These are phyloP conservation scores for Drosophila austrosaltans DNA, from an alignment of 2,888 invertebrate species.

Conservation along the genomic window DNA sequence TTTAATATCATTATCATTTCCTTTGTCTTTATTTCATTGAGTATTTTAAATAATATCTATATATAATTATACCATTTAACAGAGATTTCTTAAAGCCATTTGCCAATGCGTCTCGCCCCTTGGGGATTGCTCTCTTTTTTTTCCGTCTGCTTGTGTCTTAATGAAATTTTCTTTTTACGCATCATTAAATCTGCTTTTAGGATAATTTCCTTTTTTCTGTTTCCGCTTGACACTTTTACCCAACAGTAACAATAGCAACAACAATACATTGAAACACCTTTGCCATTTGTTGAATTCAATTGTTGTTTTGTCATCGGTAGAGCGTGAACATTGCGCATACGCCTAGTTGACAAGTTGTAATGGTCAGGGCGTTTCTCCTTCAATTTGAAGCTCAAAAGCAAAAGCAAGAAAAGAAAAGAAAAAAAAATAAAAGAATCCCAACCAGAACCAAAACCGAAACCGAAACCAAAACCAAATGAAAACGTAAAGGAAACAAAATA, in stretches of 20 bases:
- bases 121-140: conserved; percentile 15
- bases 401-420: background rate
- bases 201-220: conserved; percentile 33
- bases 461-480: conserved; percentile 13
- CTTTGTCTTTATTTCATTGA: background rate
- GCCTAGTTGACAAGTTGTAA: conserved; percentile 55
- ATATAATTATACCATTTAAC: background rate
- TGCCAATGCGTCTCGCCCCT: background rate
- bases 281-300: conserved; percentile 23
- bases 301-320: conserved; percentile 37
- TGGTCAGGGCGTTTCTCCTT: conserved; percentile 47
- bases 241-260: conserved; percentile 3
- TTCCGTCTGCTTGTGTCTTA: background rate
- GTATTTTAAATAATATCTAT: background rate
- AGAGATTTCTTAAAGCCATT: background rate
- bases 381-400: conserved; percentile 42
- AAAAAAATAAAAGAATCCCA: background rate
- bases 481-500: conserved; percentile 62
- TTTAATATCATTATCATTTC: too few relatives aligned
- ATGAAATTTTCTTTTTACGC: conserved; percentile 29
- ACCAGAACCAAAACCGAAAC: conserved; percentile 6
- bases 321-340: conserved; percentile 51
- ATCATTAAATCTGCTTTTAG: conserved; percentile 37
- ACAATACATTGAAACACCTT: conserved; percentile 14
- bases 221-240: conserved; percentile 27